Evolutionary conservation across 2,113 vertebrate species (phyloP).

Genomic region (Silurus meridionalis): DNA sequence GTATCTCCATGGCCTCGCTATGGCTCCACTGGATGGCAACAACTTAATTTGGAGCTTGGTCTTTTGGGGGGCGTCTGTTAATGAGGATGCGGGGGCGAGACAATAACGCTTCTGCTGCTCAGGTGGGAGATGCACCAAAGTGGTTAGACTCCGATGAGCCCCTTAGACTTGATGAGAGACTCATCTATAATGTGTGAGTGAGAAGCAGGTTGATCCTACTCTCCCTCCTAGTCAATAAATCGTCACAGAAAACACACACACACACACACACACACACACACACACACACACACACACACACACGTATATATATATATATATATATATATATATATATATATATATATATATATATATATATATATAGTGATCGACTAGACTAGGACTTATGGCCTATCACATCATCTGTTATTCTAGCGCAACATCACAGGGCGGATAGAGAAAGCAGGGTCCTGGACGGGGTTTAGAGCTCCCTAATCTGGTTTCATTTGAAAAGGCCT

Average conservation of each 20-base stretch:
- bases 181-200: conserved; percentile 78
- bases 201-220: conserved; percentile 64
- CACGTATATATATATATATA: background rate
- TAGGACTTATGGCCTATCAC: conserved; percentile 33
- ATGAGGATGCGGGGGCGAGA: conserved; percentile 73
- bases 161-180: conserved; percentile 74
- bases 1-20: conserved; percentile 63
- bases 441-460: conserved; percentile 30
- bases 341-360: too few relatives aligned
- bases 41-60: conserved; percentile 76
- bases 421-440: conserved; percentile 37
- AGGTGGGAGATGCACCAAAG: conserved; percentile 54
- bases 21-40: conserved; percentile 77
- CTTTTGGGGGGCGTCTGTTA: conserved; percentile 66
- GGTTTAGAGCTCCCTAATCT: conserved; percentile 43
- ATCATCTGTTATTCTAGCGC: conserved; percentile 37
- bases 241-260: conserved; percentile 27
- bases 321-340: background rate
- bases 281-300: conserved; percentile 15
- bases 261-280: background rate
- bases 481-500: conserved; percentile 51
- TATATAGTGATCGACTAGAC: background rate
- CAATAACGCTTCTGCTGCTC: conserved; percentile 71
- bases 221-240: conserved; percentile 31
- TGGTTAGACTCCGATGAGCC: conserved; percentile 73